Percentiles rank a stretch among this genome's conserved stretches.
Conservation (phyloP, 2,113 vertebrate genomes). For the Lepus europaeus region DNA sequence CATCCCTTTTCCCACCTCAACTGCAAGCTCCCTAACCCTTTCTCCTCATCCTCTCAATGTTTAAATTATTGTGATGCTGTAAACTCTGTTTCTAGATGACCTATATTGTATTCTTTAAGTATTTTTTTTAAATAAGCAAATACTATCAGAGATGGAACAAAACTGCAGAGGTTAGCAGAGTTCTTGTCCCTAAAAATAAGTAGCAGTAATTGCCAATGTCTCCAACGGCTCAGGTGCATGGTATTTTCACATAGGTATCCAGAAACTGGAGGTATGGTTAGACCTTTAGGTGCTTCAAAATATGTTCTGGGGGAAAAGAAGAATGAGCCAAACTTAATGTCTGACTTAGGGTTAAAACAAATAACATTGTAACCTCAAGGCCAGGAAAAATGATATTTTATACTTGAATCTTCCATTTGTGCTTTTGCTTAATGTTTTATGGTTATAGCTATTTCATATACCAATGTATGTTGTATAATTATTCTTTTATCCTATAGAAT, state of each 20-base stretch:
- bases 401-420: constrained; percentile 20
- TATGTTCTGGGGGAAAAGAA: neutral
- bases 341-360: constrained; percentile 14
- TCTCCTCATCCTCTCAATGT: neutral
- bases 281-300: constrained; percentile 1
- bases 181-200: neutral
- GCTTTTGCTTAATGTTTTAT: constrained; percentile 42
- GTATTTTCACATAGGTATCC: neutral
- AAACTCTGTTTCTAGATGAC: constrained; percentile 1
- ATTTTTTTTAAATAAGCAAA: constrained; percentile 19
- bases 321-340: neutral
- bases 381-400: constrained; percentile 42
- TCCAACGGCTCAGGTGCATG: neutral
- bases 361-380: constrained; percentile 29
- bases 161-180: neutral
- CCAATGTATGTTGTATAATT: constrained; percentile 11
- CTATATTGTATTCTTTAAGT: neutral
- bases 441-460: constrained; percentile 52
- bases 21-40: neutral
- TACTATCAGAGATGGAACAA: neutral
- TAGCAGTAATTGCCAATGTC: neutral
- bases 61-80: neutral
- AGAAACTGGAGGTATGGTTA: neutral
- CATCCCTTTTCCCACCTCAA: neutral
- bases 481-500: constrained; percentile 21